A percentile compares a stretch with the other conserved stretches of the same genome.
Evolutionary conservation across 2,888 invertebrate genomes (phyloP).

Genomic region (Microctonus hyperodae): DNA sequence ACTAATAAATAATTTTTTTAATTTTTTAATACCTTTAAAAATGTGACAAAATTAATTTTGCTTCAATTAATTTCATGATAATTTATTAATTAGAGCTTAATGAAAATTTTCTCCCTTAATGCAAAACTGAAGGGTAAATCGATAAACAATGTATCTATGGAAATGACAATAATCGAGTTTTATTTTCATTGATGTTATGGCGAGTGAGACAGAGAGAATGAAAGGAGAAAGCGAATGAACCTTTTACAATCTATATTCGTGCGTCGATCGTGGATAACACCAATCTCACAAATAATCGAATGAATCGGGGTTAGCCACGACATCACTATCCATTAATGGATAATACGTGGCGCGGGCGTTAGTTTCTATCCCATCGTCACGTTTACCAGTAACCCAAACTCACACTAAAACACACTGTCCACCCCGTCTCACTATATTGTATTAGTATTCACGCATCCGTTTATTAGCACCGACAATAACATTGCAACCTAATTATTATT

Average conservation of each 20-base stretch:
- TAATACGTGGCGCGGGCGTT: conserved; percentile 50
- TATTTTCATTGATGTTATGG: background rate
- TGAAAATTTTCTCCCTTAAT: conserved; percentile 19
- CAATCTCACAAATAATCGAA: conserved; percentile 55
- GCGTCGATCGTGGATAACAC: conserved; percentile 37
- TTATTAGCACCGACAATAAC: conserved; percentile 54
- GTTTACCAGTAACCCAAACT: background rate
- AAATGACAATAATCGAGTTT: conserved; percentile 18
- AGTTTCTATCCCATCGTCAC: conserved; percentile 36
- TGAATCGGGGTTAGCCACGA: conserved; percentile 52
- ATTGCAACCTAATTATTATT: conserved; percentile 30
- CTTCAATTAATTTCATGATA: background rate
- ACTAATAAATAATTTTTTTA: too few species aligned
- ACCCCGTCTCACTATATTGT: conserved; percentile 44
- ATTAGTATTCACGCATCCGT: conserved; percentile 52
- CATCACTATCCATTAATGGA: conserved; percentile 57
- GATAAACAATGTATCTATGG: conserved; percentile 13
- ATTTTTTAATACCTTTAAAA: too few species aligned
- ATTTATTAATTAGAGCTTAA: background rate
- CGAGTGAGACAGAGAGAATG: too few species aligned
- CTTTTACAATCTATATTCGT: conserved; percentile 1
- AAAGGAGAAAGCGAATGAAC: conserved; percentile 4
- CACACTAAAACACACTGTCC: conserved; percentile 6
- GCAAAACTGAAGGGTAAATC: background rate
- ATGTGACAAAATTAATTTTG: too few species aligned